Base-by-base conservation (phyloP, 2,113 vertebrate genomes). In the Anthoscopus minutus region DNA sequence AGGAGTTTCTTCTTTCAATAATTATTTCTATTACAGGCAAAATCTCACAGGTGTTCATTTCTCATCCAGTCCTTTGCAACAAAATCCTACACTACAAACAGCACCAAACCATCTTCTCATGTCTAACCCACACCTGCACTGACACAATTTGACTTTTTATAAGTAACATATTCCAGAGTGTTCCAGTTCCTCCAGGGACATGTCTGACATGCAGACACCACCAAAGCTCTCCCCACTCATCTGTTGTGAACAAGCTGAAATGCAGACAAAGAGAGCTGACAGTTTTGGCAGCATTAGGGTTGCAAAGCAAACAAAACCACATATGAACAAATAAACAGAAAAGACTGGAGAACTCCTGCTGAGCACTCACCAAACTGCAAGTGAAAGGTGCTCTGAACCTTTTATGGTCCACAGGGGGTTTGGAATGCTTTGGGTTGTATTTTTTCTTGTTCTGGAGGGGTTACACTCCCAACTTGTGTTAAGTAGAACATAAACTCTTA, bases 401-500 rank as follows among this genome's bases (percentile, higher is more conserved):
- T 42, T 86, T 25, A 45, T 2, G 54, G 88, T 27, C 92, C 88
- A 58, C 57, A 44, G 30, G 6, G 57, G 73, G 48, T n/a, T 54
- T 73, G 69, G 66, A 85, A 50, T 7, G 65, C 45, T 85, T 62
- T 12, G 44, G 0, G 23, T 44, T 78, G 44, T 53, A 3, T 56
- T 93, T 61, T 62, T 27, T 30, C 72, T 71, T 65, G 45, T 65
- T 94, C 91, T 71, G 61, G 60, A 94, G 56, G 56, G 86, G 80
- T 83, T 96, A 81, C 72, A 53, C 78, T 81, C 86, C 58, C 16
- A 96, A 96, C 85, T 88, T 8, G 56, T 5, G 56, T 72, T 81
- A 94, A 96, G 61, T 38, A 86, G 97, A 97, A 97, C 95, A 93
- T 92, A 98, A 97, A 98, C 94, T 96, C 96, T 96, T 95, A 96